Evolutionary conservation across 1,140 invertebrate species (phyloP).

Genomic region (Psilanteris sp.): DNA sequence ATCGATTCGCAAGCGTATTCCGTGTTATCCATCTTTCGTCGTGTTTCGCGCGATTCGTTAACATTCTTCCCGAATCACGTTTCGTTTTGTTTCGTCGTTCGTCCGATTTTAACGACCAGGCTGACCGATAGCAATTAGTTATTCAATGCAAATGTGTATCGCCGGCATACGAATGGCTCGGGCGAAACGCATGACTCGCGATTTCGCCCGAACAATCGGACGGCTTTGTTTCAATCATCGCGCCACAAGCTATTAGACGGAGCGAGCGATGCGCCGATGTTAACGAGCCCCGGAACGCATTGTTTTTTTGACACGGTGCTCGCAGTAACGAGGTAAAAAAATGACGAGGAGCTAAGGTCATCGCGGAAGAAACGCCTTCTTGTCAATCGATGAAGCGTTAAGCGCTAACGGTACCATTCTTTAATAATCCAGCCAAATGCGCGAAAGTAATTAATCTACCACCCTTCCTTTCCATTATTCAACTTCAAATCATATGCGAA

Average conservation of each 20-base stretch:
- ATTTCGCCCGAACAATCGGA: slow-evolving; percentile 9
- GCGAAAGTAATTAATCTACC: slow-evolving; percentile 48
- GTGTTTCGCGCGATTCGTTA: slow-evolving; percentile 64
- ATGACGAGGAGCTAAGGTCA: slow-evolving; percentile 50
- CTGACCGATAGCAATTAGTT: slow-evolving; percentile 35
- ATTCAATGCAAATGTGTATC: slow-evolving; percentile 51
- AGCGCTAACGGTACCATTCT: slow-evolving; percentile 51
- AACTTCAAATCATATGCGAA: slow-evolving; percentile 14
- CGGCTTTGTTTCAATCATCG: slow-evolving; percentile 46
- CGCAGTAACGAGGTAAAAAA: slow-evolving; percentile 34
- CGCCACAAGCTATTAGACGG: slow-evolving; percentile 12
- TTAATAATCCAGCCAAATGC: slow-evolving; percentile 46
- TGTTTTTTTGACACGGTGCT: slow-evolving; percentile 33
- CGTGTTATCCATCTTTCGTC: slow-evolving; percentile 62
- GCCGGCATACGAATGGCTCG: slow-evolving; percentile 1
- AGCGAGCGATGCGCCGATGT: slow-evolving; percentile 1
- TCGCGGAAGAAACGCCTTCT: slow-evolving; percentile 60
- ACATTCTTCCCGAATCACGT: slow-evolving; percentile 66
- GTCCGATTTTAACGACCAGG: slow-evolving; percentile 39
- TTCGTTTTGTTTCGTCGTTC: slow-evolving; percentile 45
- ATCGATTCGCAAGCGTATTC: slow-evolving; percentile 50
- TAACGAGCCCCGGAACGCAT: slow-evolving; percentile 37
- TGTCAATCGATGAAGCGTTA: slow-evolving; percentile 63
- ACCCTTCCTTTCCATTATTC: slow-evolving; percentile 27
- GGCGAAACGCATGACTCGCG: slow-evolving; percentile 22